Base-by-base conservation (phyloP, 2,888 invertebrate genomes). In the Unio delphinus region DNA sequence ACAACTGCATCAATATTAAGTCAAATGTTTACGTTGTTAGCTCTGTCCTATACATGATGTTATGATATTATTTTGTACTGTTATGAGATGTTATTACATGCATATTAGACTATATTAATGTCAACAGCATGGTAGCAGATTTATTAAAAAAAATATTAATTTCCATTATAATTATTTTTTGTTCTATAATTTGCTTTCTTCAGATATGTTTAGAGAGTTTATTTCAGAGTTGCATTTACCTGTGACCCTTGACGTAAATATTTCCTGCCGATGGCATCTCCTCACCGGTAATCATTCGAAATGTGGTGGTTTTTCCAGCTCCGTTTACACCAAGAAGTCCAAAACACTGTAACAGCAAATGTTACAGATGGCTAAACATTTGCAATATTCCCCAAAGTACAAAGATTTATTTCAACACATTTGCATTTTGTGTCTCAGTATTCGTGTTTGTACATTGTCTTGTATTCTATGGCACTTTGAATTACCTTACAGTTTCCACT, bases 301-400 rank as follows among this genome's bases (percentile, higher is more conserved):
- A 97, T 0, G 96, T 96, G 1, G 92, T 91, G 3, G 92, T 91
- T 81, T 92, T 92, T 3, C 92, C 92, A 18, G 96, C 96, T 3
- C 92, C 92, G 81, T 92, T 92, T 3, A 91, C 91, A 26, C 92
- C 92, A 60, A 96, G 91, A 4, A 96, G 91, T 0, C 95, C 95
- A 83, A 95, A 95, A 89, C 96, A 96, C 92, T 94, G 71, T 7
- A 70, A 45, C 11, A 45, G 15, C 45, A 45, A 45, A 15, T 15
- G 1, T 68, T 60, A 7, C 23, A 20, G 6, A 59, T 15, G 28
- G 6, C 15, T 4, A 59, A 28, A 59, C 4, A 0, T 28, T 1
- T 7, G 17, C 15, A 26, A 28, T 26, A 20, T n/a, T 28, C 17
- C 23, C 0, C 5, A 26, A 59, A 11, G 45, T 45, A 15, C 45